Base-by-base conservation (phyloP, 2,113 vertebrate genomes). In the Tiliqua scincoides region DNA sequence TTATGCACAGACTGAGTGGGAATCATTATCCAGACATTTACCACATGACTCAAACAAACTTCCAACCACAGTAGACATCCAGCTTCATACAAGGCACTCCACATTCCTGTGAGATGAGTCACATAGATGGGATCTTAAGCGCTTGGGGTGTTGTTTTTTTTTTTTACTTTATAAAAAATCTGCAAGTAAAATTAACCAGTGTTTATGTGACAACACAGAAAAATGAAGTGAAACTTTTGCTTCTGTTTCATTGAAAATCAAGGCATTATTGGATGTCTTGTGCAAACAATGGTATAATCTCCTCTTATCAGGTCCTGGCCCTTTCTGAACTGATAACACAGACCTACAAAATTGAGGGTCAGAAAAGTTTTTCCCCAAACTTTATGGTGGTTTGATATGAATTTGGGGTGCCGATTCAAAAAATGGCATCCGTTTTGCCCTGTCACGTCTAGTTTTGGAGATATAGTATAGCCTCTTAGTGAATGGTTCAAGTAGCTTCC, bases 1-100 rank as follows among this genome's bases (percentile, higher is more conserved):
- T 70, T 52, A 21, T 79, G 78, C 2, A 27, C 6, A 93, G 72
- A 37, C 4, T 25, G 18, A 61, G 30, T 37, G 88, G 79, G 79
- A 93, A 84, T 80, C 14, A 77, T 92, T 89, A 92, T 76, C 79
- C 82, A 90, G 75, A 92, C 71, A 81, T 74, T 92, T 86, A 84
- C 40, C 85, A 88, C 74, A 79, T 88, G 79, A 93, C 37, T 92
- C 72, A 93, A 91, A 32, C 9, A 74, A 82, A 87, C 85, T 77
- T 27, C 5, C 68, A 90, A 88, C 85, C 80, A 85, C 89, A 92
- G 79, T 35, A 93, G 85, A 72, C 59, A 91, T 83, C 18, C 83
- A 76, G 78, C 92, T 89, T 93, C 57, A 1, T 85, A 93, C 81
- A 43, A 74, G 43, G 3, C 76, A 84, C 67, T 78, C 88, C 20